Conservation (phyloP, 1,140 invertebrate species). For the Cylas formicarius region DNA sequence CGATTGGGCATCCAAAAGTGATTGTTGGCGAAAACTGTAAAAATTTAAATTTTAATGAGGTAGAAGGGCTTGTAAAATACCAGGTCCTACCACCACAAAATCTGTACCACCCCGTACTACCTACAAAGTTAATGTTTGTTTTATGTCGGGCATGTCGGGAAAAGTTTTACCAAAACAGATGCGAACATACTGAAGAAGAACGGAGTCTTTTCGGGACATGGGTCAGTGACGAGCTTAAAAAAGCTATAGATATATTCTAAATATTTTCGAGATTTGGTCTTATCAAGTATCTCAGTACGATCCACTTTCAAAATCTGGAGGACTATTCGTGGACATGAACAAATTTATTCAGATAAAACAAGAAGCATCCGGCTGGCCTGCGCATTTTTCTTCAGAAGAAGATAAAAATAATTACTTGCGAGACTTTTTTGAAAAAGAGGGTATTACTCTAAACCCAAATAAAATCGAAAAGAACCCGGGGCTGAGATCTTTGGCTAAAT, state of each 20-base stretch:
- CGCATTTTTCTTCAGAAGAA: too few relatives aligned
- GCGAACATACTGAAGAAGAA: slow-evolving; percentile 32
- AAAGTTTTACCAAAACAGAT: slow-evolving; percentile 8
- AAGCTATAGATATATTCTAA: slow-evolving; percentile 32
- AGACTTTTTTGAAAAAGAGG: too few relatives aligned
- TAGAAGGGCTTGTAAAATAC: slow-evolving; percentile 30
- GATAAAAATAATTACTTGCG: too few relatives aligned
- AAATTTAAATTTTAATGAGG: too few relatives aligned
- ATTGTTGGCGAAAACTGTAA: too few relatives aligned
- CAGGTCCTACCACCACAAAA: slow-evolving; percentile 32
- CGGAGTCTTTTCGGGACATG: slow-evolving; percentile 38
- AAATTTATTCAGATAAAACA: slow-evolving; percentile 39
- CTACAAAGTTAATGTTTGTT: slow-evolving; percentile 30
- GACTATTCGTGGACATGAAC: slow-evolving; percentile 34
- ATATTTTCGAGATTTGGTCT: slow-evolving; percentile 40
- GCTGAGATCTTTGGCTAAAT: slow-evolving; percentile 33
- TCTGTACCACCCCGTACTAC: slow-evolving; percentile 36
- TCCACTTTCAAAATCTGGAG: slow-evolving; percentile 12
- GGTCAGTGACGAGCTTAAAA: slow-evolving; percentile 36
- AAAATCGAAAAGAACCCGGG: slow-evolving; percentile 36
- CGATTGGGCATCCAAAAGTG: too few relatives aligned
- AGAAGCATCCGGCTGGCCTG: slow-evolving; percentile 33
- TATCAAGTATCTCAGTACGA: slow-evolving; percentile 27
- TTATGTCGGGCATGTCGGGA: slow-evolving; percentile 30
- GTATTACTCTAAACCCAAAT: too few relatives aligned